Conservation (phyloP, 2,888 invertebrate species). For the Andrena hattorfiana region DNA sequence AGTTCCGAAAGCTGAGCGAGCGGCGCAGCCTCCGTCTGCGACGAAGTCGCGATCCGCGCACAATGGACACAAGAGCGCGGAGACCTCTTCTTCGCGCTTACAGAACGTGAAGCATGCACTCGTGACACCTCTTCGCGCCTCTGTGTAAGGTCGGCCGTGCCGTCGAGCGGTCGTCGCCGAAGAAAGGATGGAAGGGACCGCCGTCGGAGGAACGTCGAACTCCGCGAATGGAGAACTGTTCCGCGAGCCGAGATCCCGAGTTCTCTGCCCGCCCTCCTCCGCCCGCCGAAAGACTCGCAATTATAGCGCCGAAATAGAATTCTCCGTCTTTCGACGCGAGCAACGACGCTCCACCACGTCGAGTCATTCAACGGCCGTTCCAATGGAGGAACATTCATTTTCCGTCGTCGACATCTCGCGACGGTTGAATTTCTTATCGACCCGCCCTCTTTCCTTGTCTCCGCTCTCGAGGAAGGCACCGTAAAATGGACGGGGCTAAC, state of each 20-base stretch:
- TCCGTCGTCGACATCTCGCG: not conserved
- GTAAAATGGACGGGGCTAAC: conserved; percentile 30
- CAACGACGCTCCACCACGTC: conserved; percentile 1
- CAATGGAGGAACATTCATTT: conserved; percentile 36
- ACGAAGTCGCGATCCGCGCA: conserved; percentile 35
- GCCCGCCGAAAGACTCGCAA: conserved; percentile 47
- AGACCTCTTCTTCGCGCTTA: conserved; percentile 56
- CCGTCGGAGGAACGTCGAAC: conserved; percentile 23
- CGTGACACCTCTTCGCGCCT: conserved; percentile 45
- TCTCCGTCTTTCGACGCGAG: conserved; percentile 10
- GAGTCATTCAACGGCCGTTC: conserved; percentile 24
- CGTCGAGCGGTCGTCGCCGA: conserved; percentile 42
- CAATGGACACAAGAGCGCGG: conserved; percentile 47
- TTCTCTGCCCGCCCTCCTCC: not conserved
- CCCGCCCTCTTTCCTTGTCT: not conserved
- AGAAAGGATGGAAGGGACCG: conserved; percentile 26
- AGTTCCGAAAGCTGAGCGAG: conserved; percentile 18
- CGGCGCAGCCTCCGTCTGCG: conserved; percentile 15
- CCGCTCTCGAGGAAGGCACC: not conserved
- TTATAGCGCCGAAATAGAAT: conserved; percentile 45
- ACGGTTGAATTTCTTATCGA: conserved; percentile 17
- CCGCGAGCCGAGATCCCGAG: not conserved
- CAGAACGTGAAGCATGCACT: conserved; percentile 69
- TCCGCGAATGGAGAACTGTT: conserved; percentile 22
- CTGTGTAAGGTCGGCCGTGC: conserved; percentile 37